Percentiles rank a stretch among this genome's conserved stretches.
phyloP scores from a whole-genome alignment of 2,113 vertebrate genomes.

The Phylloscopus trochiloides region DNA sequence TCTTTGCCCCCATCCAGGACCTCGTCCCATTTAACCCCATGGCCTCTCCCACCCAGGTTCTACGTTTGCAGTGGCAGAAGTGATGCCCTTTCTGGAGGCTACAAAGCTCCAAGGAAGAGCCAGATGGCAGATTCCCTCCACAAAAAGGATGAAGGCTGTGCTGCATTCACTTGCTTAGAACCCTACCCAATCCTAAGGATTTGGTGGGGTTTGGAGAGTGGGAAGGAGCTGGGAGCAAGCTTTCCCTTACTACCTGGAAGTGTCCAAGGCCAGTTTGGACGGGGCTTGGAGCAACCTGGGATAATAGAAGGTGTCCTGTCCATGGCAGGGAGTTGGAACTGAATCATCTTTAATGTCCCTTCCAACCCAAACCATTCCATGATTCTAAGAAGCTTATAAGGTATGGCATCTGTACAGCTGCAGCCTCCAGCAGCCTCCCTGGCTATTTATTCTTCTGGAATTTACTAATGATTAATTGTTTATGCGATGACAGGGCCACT shows the following conservation, averaged over 20 bases:
- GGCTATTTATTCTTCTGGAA: neutral
- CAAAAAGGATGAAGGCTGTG: neutral
- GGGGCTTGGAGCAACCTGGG: neutral
- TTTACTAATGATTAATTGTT: neutral
- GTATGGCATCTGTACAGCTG: neutral
- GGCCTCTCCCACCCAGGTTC: neutral
- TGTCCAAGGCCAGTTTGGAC: fast-evolving
- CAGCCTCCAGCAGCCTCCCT: neutral
- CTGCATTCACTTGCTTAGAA: neutral
- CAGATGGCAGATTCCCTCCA: neutral
- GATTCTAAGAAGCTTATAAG: neutral
- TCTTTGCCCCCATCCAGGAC: neutral
- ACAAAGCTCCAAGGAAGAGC: fast-evolving
- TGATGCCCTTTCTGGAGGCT: neutral
- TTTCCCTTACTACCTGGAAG: neutral
- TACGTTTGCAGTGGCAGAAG: neutral
- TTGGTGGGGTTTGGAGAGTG: no score
- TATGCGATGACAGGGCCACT: neutral
- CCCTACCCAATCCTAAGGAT: neutral
- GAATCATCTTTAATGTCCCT: neutral
- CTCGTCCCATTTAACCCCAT: neutral
- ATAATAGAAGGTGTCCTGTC: neutral
- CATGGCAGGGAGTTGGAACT: neutral
- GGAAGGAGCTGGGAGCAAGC: neutral
- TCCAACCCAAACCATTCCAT: neutral